These are phyloP conservation scores for Melanotaenia nigrans DNA, from an alignment of 2,797 vertebrate genomes.

Conservation along the genomic window DNA sequence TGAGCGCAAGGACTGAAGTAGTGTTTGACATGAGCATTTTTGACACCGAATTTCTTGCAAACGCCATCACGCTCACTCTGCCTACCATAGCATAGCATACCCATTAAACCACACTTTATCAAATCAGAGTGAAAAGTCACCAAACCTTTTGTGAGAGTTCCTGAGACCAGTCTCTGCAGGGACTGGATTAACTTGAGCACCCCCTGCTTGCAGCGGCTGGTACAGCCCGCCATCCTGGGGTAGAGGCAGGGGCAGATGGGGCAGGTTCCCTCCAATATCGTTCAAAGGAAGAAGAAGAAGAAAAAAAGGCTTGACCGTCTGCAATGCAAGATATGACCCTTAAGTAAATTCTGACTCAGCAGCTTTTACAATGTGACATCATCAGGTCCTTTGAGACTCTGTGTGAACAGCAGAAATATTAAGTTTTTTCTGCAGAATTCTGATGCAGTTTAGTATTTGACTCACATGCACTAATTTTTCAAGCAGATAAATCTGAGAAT, in stretches of 20 bases:
- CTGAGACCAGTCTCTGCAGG: conserved; percentile 82
- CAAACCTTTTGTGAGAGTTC: conserved; percentile 85
- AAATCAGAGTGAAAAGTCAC: conserved; percentile 10
- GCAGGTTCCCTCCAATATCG: conserved; percentile 17
- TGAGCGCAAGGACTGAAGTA: not conserved
- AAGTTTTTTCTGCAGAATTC: conserved; percentile 1
- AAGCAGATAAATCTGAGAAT: conserved; percentile 8
- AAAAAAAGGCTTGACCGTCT: not conserved
- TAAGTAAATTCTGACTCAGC: conserved; percentile 23
- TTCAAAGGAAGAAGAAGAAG: conserved; percentile 5
- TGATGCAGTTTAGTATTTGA: not conserved
- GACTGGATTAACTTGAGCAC: conserved; percentile 84
- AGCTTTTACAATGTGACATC: conserved; percentile 25
- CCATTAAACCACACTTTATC: not conserved
- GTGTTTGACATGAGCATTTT: not conserved
- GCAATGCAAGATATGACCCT: not conserved
- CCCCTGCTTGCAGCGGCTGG: conserved; percentile 83
- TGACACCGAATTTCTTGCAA: too few relatives aligned
- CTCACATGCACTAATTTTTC: not conserved
- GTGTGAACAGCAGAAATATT: conserved; percentile 9
- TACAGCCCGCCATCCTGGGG: conserved; percentile 81
- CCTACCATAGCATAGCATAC: not conserved
- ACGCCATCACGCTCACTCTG: too few relatives aligned
- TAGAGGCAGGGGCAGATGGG: conserved; percentile 14
- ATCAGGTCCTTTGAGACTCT: conserved; percentile 11